Conservation (phyloP, 1,140 invertebrate species). For the Macrotrachela quadricornifera region DNA sequence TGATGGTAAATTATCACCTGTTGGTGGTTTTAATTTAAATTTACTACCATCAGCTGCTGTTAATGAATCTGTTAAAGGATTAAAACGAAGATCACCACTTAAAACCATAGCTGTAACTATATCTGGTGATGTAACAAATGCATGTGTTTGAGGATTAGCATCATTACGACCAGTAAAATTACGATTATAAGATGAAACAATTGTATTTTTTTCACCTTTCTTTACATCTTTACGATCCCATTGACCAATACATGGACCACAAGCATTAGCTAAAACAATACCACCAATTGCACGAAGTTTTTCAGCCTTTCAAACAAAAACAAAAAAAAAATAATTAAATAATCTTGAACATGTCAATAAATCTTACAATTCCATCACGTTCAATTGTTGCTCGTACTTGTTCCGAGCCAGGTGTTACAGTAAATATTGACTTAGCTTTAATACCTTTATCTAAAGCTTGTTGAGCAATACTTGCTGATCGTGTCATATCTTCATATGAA, state of each 20-base stretch:
- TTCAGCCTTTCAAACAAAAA: slow-evolving; percentile 29
- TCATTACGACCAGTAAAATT: slow-evolving; percentile 94
- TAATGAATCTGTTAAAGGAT: slow-evolving; percentile 64
- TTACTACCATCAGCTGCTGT: slow-evolving; percentile 35
- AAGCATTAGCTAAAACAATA: slow-evolving; percentile 83
- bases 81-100: slow-evolving; percentile 76
- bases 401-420: slow-evolving; percentile 96
- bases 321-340: too few species aligned
- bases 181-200: slow-evolving; percentile 95
- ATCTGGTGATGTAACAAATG: slow-evolving; percentile 97
- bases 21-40: slow-evolving; percentile 39
- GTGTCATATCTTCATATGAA: slow-evolving; percentile 97
- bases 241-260: slow-evolving; percentile 9
- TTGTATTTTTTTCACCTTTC: slow-evolving; percentile 98
- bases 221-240: slow-evolving; percentile 56
- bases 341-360: too few species aligned
- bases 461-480: slow-evolving; percentile 81
- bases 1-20: slow-evolving; percentile 71
- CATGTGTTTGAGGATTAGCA: slow-evolving; percentile 92
- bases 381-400: slow-evolving; percentile 97
- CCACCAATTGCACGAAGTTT: slow-evolving; percentile 51
- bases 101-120: slow-evolving; percentile 84
- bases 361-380: slow-evolving; percentile 61
- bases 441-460: slow-evolving; percentile 75
- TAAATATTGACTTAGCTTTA: slow-evolving; percentile 82